Evolutionary conservation across 2,113 vertebrate genomes (phyloP).

Genomic region (Eurypyga helias): DNA sequence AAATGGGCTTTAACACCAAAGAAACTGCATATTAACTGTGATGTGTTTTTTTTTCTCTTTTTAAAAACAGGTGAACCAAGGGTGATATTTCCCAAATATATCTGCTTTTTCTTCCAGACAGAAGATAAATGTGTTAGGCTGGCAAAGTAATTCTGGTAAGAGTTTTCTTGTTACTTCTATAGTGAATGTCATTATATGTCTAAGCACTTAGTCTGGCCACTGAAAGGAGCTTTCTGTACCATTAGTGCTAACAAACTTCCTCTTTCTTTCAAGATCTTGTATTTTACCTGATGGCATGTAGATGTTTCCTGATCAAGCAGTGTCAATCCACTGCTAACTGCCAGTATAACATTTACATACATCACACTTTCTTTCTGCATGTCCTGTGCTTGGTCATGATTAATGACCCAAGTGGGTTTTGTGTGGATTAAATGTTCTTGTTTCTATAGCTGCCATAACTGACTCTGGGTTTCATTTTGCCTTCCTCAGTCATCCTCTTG

Average conservation of each 20-base stretch:
- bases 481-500: not conserved
- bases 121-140: slow-evolving; percentile 52
- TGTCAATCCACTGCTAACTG: not conserved
- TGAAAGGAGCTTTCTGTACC: not conserved
- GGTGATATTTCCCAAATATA: not conserved
- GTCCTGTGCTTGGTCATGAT: not conserved
- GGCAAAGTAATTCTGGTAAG: slow-evolving; percentile 57
- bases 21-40: not conserved
- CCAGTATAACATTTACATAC: no score
- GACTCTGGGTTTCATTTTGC: not conserved
- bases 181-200: not conserved
- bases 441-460: not conserved
- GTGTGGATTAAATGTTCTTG: not conserved
- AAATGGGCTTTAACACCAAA: not conserved
- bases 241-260: not conserved
- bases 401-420: not conserved
- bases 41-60: not conserved
- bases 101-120: not conserved
- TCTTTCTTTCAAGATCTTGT: not conserved
- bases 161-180: not conserved
- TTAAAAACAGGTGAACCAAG: slow-evolving; percentile 16
- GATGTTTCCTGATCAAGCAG: not conserved
- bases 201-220: not conserved
- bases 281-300: not conserved
- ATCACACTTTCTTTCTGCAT: not conserved